Evolutionary conservation across 2,888 invertebrate genomes (phyloP).

Genomic region (Periphyllus acericola): DNA sequence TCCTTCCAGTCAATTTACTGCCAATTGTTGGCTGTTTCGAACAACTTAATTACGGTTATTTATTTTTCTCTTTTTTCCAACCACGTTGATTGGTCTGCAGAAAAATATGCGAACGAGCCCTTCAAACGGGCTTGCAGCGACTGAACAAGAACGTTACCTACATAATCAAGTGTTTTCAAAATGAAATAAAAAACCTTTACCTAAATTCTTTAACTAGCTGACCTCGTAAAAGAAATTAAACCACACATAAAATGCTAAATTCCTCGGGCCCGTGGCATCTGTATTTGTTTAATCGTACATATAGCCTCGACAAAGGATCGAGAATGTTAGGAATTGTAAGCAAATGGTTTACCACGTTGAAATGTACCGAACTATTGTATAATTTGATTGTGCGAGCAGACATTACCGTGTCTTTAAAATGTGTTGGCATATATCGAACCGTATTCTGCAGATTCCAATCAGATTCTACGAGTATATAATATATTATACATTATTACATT

Average conservation of each 20-base stretch:
- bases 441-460: background rate
- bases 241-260: conserved; percentile 45
- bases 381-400: background rate
- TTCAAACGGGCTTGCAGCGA: conserved; percentile 19
- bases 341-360: conserved; percentile 41
- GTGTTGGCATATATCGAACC: background rate
- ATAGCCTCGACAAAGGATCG: conserved; percentile 35
- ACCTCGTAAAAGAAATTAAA: conserved; percentile 46
- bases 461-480: background rate
- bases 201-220: conserved; percentile 52
- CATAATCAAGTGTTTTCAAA: conserved; percentile 26
- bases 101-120: conserved; percentile 16
- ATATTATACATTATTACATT: background rate
- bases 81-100: background rate
- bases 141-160: conserved; percentile 11
- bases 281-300: conserved; percentile 34
- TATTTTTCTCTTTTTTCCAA: conserved; percentile 4
- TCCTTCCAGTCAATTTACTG: background rate
- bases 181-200: conserved; percentile 22
- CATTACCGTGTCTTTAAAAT: conserved; percentile 14
- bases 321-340: conserved; percentile 45
- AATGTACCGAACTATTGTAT: conserved; percentile 4
- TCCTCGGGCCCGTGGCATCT: conserved; percentile 26
- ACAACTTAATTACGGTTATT: conserved; percentile 51
- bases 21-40: conserved; percentile 19